phyloP scores from a whole-genome alignment of 2,113 vertebrate species.

The Motacilla tschutschensis region DNA sequence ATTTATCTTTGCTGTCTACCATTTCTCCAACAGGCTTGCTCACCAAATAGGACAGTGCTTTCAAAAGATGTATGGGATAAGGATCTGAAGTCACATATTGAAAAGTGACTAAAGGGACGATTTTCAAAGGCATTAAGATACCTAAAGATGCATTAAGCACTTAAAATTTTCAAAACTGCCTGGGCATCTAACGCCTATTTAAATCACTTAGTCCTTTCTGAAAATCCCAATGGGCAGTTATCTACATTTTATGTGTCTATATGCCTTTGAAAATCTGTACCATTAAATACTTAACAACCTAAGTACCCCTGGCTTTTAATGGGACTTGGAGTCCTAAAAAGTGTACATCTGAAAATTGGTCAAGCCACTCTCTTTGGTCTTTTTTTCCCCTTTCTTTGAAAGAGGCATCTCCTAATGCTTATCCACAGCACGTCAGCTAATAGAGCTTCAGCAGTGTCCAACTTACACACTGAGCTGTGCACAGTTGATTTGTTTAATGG shows the following conservation, averaged over 20 bases:
- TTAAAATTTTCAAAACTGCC: slow-evolving; percentile 25
- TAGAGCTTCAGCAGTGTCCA: neutral
- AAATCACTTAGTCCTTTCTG: slow-evolving; percentile 49
- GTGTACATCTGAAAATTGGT: slow-evolving; percentile 26
- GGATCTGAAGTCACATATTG: neutral
- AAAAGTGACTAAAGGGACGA: slow-evolving; percentile 3
- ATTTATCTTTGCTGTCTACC: neutral
- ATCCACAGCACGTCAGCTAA: neutral
- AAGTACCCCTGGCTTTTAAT: slow-evolving; percentile 17
- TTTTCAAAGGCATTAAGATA: slow-evolving; percentile 50
- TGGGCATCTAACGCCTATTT: slow-evolving; percentile 32
- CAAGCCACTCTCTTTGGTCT: neutral
- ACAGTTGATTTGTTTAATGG: neutral
- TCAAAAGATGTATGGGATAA: neutral
- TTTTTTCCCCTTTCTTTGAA: neutral
- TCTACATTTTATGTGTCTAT: slow-evolving; percentile 34
- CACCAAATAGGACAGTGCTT: neutral
- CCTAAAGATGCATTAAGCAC: slow-evolving; percentile 51
- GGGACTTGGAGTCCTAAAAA: slow-evolving; percentile 24
- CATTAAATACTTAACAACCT: slow-evolving; percentile 51
- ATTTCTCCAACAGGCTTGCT: neutral
- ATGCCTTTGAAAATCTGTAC: slow-evolving; percentile 44
- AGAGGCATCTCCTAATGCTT: neutral
- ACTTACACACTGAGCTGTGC: neutral
- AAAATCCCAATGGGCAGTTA: slow-evolving; percentile 41